Base-by-base conservation (phyloP, 1,140 invertebrate species). In the Teleogryllus occipitalis region DNA sequence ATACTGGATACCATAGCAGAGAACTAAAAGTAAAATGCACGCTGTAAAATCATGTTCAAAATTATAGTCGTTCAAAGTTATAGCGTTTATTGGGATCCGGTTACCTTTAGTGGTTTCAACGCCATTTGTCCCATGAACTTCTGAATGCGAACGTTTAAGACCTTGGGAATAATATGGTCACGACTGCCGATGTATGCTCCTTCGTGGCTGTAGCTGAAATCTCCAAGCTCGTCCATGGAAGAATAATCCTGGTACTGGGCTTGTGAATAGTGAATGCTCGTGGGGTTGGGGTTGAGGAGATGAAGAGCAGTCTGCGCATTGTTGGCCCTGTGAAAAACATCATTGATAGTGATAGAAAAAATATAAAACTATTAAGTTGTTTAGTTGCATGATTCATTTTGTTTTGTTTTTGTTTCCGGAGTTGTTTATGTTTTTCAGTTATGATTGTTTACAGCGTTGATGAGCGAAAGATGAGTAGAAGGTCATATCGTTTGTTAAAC, bases 271-370 rank as follows among this genome's bases (percentile, higher is more conserved):
- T 90, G 86, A 10, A 82, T 47, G n/a, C 88, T 88, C 81, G 89
- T 89, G 0, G 85, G 81, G 80, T 89, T 86, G n/a, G 87, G 83
- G 39, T 87, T 91, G 7, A 93, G 81, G 54, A 92, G 85, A 78
- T 86, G 83, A 78, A 82, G 81, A 39, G 89, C 92, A 8, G 88
- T 83, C 80, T 87, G 83, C 39, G 92, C 92, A 73, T 89, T 89
- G 47, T 84, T 83, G 18, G 88, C 85, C 0, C 89, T 90, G 81
- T 79, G 86, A 84, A 82, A n/a, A 82, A 82, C 84, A 79, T 80
- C 74, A 82, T 77, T 81, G 65, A 78, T 80, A 81, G 75, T 75
- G 7, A 47, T 10, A 14, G 46, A 14, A 47, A 75, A 14, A 39
- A 47, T 10, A 75, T 2, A 39, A 39, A 39, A 39, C 27, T 39